Conservation (phyloP, 2,888 invertebrate species). For the Drosophila nr. perissopoda region DNA sequence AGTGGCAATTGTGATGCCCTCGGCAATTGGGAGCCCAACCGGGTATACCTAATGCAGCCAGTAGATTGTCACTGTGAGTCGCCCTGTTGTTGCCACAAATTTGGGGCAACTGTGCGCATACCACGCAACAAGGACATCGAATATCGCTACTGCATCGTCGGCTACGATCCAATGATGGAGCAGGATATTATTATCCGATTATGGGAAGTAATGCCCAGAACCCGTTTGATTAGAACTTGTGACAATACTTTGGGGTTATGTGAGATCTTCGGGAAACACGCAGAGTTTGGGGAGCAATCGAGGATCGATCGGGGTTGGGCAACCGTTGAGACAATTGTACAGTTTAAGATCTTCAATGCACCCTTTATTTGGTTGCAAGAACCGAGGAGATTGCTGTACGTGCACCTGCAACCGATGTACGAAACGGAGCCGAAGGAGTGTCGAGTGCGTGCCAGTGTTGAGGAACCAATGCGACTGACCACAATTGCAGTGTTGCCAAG, state of each 20-base stretch:
- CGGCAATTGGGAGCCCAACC: slow-evolving; percentile 89
- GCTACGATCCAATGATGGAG: slow-evolving; percentile 86
- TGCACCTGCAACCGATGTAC: slow-evolving; percentile 90
- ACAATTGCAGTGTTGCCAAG: neutral
- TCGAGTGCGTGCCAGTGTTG: accelerated
- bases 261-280: slow-evolving; percentile 89
- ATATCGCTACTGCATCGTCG: slow-evolving; percentile 91
- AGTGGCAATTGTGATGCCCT: slow-evolving; percentile 88
- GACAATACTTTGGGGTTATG: slow-evolving; percentile 82
- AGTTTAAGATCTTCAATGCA: slow-evolving; percentile 91
- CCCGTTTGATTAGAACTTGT: slow-evolving; percentile 86
- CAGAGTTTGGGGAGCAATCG: slow-evolving; percentile 86
- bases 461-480: neutral
- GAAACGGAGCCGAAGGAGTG: slow-evolving; percentile 73
- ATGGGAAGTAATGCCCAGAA: slow-evolving; percentile 91
- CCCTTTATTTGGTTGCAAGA: slow-evolving; percentile 90
- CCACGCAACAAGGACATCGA: slow-evolving; percentile 88
- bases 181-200: slow-evolving; percentile 87
- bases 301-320: slow-evolving; percentile 93
- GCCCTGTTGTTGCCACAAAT: slow-evolving; percentile 14
- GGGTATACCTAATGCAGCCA: slow-evolving; percentile 85
- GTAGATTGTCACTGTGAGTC: slow-evolving; percentile 69
- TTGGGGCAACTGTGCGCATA: slow-evolving; percentile 86
- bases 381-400: slow-evolving; percentile 87
- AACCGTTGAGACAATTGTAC: slow-evolving; percentile 91